phyloP scores from a whole-genome alignment of 2,888 invertebrate species.

The Tachina fera region DNA sequence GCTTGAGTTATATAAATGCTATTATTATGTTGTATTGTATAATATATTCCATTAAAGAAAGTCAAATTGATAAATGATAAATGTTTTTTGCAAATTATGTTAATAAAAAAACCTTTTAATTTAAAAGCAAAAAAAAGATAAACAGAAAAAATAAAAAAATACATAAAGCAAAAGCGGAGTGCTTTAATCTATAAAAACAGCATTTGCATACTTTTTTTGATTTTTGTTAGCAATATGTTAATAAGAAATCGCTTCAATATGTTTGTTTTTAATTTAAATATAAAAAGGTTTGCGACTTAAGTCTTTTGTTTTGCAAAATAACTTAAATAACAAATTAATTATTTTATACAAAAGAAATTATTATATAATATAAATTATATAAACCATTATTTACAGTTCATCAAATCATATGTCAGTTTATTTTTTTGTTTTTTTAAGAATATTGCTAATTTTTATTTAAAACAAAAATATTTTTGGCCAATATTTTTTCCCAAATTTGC shows the following conservation, averaged over 20 bases:
- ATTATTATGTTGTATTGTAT: no score
- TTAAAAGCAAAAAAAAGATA: background rate
- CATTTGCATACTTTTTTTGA: background rate
- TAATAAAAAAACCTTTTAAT: background rate
- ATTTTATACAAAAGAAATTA: background rate
- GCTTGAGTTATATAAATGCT: no score
- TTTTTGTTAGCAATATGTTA: background rate
- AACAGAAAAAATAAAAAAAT: no score
- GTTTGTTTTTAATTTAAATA: background rate
- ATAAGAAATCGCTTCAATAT: no score
- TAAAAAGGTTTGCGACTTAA: constrained; percentile 43
- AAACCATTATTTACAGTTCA: no score
- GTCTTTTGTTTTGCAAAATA: constrained; percentile 24
- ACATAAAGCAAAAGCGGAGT: background rate
- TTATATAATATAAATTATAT: background rate
- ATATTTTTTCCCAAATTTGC: constrained; percentile 33
- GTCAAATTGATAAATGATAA: background rate
- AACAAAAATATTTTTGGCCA: constrained; percentile 12
- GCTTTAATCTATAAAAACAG: background rate
- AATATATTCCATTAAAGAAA: background rate
- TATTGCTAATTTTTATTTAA: background rate
- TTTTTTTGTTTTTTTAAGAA: background rate
- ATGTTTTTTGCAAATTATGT: no score
- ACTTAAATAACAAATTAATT: background rate
- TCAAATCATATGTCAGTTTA: no score